Percentiles rank a stretch among this genome's conserved stretches.
phyloP scores from a whole-genome alignment of 2,888 invertebrate genomes.

The Thereva unica region DNA sequence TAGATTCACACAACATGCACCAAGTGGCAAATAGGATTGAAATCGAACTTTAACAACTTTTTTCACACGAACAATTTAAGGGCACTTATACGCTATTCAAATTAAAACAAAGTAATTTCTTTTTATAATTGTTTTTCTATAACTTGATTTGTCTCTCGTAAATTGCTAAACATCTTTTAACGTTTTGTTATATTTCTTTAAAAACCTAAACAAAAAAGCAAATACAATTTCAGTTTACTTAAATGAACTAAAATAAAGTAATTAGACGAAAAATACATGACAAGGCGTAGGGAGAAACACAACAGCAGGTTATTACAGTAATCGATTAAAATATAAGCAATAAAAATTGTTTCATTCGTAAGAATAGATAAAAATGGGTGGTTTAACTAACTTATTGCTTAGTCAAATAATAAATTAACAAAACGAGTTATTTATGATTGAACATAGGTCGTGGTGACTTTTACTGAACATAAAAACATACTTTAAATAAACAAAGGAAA shows the following conservation, averaged over 20 bases:
- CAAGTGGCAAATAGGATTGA: too few species aligned
- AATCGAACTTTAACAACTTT: too few species aligned
- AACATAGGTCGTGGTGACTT: constrained; percentile 18
- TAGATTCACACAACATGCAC: too few species aligned
- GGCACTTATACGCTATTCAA: constrained; percentile 30
- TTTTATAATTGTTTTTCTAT: constrained; percentile 9
- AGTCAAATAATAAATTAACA: constrained; percentile 16
- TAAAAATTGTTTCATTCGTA: background rate
- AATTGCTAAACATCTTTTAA: constrained; percentile 33
- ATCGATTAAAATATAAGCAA: background rate
- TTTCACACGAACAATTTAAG: constrained; percentile 6
- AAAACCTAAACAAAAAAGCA: constrained; percentile 7
- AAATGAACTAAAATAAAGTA: constrained; percentile 7
- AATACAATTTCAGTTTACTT: constrained; percentile 14
- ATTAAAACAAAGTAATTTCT: constrained; percentile 28
- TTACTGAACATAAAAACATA: background rate
- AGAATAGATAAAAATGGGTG: background rate
- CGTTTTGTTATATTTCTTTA: constrained; percentile 26
- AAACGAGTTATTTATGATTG: constrained; percentile 2
- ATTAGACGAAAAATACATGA: constrained; percentile 20
- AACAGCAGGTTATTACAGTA: background rate
- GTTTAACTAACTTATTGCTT: constrained; percentile 6
- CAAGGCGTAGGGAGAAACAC: constrained; percentile 2
- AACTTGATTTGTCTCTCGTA: constrained; percentile 14
- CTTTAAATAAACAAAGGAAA: background rate